These are phyloP conservation scores for Desmophyllum pertusum DNA, from an alignment of 92 coral and sea anemone genomes.

Conservation along the genomic window DNA sequence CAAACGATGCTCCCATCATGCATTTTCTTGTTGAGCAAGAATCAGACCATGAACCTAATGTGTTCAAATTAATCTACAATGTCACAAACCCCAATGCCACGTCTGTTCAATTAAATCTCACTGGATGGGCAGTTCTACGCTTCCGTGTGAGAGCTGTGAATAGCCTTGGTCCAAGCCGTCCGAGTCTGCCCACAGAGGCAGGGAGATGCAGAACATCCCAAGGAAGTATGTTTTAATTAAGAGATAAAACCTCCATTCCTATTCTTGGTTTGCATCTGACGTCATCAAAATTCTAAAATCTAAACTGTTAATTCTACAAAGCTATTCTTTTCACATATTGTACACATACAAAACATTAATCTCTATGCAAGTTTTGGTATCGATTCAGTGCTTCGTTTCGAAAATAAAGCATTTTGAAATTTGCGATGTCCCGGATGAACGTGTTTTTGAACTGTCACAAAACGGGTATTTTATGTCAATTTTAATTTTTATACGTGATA, in stretches of 20 bases:
- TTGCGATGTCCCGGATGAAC: too few species aligned
- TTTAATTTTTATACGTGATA: too few species aligned
- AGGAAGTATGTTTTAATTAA: background rate
- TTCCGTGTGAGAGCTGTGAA: slow-evolving; percentile 87
- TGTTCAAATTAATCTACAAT: slow-evolving; percentile 41
- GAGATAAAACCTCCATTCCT: background rate
- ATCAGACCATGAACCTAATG: slow-evolving; percentile 46
- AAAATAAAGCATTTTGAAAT: too few species aligned
- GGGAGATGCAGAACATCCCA: slow-evolving; percentile 57
- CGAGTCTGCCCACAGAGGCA: slow-evolving; percentile 69
- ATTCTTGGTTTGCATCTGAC: too few species aligned
- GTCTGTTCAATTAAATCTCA: slow-evolving; percentile 34
- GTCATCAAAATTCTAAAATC: too few species aligned
- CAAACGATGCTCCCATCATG: slow-evolving; percentile 74
- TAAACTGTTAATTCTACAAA: too few species aligned
- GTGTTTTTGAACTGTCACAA: too few species aligned
- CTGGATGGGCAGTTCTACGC: slow-evolving; percentile 73
- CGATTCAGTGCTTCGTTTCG: too few species aligned
- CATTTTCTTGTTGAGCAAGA: slow-evolving; percentile 79
- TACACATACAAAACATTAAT: too few species aligned
- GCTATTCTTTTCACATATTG: too few species aligned
- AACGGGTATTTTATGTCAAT: too few species aligned
- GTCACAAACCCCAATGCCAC: slow-evolving; percentile 53
- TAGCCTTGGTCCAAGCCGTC: slow-evolving; percentile 77
- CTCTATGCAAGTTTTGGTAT: too few species aligned